A percentile compares a stretch with the other conserved stretches of the same genome.
Evolutionary conservation across 2,797 vertebrate species (phyloP).

Genomic region (Lutra lutra): DNA sequence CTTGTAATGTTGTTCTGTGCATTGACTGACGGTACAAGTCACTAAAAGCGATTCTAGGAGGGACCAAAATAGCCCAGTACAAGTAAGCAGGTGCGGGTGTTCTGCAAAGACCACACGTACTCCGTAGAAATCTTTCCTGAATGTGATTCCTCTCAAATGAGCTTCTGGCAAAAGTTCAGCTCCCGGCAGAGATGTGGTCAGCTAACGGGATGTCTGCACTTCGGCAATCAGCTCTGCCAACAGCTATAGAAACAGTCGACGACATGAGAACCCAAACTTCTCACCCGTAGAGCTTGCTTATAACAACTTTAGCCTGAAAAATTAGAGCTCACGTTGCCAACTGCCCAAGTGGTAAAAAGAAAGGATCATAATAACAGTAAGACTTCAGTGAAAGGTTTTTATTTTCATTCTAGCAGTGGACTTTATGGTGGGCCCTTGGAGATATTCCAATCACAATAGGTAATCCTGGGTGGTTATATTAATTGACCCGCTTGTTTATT

Average conservation of each 20-base stretch:
- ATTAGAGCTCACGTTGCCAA: not conserved
- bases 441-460: not conserved
- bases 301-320: not conserved
- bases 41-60: slow-evolving; percentile 2
- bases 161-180: not conserved
- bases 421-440: not conserved
- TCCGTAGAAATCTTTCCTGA: not conserved
- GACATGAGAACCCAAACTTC: not conserved
- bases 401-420: not conserved
- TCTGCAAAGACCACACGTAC: not conserved
- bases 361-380: not conserved
- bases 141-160: not conserved
- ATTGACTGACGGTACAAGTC: not conserved
- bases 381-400: not conserved
- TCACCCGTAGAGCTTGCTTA: not conserved
- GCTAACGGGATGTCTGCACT: not conserved
- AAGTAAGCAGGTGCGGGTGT: not conserved
- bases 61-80: not conserved
- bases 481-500: not conserved
- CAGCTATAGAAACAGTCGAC: not conserved
- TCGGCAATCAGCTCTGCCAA: not conserved
- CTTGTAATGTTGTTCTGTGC: not conserved
- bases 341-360: not conserved
- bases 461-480: not conserved
- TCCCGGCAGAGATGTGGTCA: not conserved